Base-by-base conservation (phyloP, 2,888 invertebrate species). In the Drosophila anceps region DNA sequence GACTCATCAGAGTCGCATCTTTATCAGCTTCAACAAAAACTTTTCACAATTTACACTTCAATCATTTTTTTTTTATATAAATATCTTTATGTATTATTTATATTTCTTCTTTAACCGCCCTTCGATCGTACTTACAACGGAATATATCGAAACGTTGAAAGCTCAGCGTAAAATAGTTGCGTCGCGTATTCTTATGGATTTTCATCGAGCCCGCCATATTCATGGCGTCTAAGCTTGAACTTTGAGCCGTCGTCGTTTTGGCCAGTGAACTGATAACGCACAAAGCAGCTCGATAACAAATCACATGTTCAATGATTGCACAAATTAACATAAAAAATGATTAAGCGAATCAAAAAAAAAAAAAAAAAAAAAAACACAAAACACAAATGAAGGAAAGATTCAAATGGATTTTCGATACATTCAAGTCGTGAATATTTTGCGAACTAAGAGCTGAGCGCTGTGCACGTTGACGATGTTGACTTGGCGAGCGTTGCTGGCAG, bases 121-220 rank as follows among this genome's bases (percentile, higher is more conserved):
- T 46, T 44, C 9, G 15, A 9, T 57, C 10, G 20, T 75, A 91
- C 91, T 92, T 90, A 91, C 91, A 86, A 48, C 92, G 90, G 73
- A 91, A 92, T 59, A 91, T 87, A 69, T 91, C 91, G 73, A 91
- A 92, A 20, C 91, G 86, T 13, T 91, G 84, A 64, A 92, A 91
- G 55, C 91, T 91, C 33, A 91, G 79, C 5, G 91, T 91, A 61
- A 91, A 91, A 66, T 91, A 91, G 57, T 90, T 92, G 10, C 92
- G 88, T 48, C 91, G 83, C 62, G 88, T 84, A 50, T 91, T 91
- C 70, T 91, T 91, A 57, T 90, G 89, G 24, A 84, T 76, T 46
- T 84, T 88, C 37, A 79, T 67, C 33, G 84, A 88, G 10, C 91
- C 88, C 73, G 88, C 81, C 91, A 92, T 91, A 41, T 82, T 81